Base-by-base conservation (phyloP, 2,888 invertebrate genomes). In the Stenchaetothrips biformis region DNA sequence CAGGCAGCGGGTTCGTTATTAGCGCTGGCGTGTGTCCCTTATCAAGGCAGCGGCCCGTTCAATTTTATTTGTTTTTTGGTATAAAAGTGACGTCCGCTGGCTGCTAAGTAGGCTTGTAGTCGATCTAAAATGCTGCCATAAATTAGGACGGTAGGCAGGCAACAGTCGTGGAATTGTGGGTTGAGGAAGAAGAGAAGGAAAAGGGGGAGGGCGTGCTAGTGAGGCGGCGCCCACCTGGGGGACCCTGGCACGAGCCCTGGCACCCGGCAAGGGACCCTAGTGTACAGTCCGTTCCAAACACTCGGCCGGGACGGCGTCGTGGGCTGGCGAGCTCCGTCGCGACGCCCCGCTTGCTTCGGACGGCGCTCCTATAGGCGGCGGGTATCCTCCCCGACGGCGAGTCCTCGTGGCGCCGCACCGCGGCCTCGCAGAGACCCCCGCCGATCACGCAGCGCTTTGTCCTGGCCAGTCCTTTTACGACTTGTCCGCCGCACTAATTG, bases 71-170 rank as follows among this genome's bases (percentile, higher is more conserved):
- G 67, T 74, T 74, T 74, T 74, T 74, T 25, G n/a, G 67, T 74
- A 74, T 74, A 74, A 74, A 74, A 74, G 67, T 25, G 67, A 21
- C 67, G 67, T n/a, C 67, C 67, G 8, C 67, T 74, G 21, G 67
- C 67, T 21, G 67, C 67, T 74, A 74, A 74, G 67, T 74, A 74
- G 67, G 67, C 67, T 74, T 74, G 67, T 74, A 74, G 67, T 25
- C 67, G 67, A 74, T 74, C 67, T 74, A 74, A 74, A 74, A 74
- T 74, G 67, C 67, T 74, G 67, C 67, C 67, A 74, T 74, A 74
- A 74, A 74, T 74, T 74, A 74, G 67, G 67, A 21, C 67, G 67
- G 67, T 74, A 25, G 67, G 21, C 67, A 21, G 67, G 37, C 37
- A 53, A 13, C 16, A 53, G 16, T 53, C 53, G 13, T 53, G 53